Conservation (phyloP, 2,797 vertebrate genomes). For the Onychomys arenicola region DNA sequence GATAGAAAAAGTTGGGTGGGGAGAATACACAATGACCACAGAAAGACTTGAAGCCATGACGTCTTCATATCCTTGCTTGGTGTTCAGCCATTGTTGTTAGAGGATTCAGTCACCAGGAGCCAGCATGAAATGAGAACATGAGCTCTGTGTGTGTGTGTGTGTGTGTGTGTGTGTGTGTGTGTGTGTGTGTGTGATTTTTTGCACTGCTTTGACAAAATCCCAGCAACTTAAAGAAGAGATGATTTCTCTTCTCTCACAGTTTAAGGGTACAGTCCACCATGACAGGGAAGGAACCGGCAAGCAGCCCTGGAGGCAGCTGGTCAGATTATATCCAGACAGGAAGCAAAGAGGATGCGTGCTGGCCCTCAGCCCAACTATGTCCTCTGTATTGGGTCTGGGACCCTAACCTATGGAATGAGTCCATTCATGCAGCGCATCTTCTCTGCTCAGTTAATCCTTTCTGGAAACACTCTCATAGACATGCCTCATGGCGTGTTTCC, state of each 20-base stretch:
- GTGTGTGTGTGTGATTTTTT: no score
- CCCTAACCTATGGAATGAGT: neutral
- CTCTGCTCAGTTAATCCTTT: neutral
- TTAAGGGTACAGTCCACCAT: neutral
- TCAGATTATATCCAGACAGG: neutral
- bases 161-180: no score
- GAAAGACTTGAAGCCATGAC: neutral
- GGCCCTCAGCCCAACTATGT: neutral
- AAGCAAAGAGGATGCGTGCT: neutral
- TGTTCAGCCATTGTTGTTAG: neutral
- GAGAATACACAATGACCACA: neutral
- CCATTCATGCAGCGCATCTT: neutral
- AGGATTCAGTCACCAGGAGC: neutral
- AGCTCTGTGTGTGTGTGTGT: no score
- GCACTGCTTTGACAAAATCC: neutral
- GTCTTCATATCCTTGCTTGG: neutral
- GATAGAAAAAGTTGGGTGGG: neutral
- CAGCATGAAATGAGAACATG: neutral
- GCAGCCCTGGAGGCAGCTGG: no score
- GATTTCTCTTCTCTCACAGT: neutral
- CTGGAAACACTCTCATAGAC: neutral
- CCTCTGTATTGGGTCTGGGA: neutral
- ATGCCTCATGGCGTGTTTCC: accelerated
- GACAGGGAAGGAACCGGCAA: neutral
- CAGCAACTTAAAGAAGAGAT: neutral